A percentile compares a stretch with the other conserved stretches of the same genome.
These are phyloP conservation scores for Probaryconus sp. DNA, from an alignment of 1,140 invertebrate species.

Conservation along the genomic window DNA sequence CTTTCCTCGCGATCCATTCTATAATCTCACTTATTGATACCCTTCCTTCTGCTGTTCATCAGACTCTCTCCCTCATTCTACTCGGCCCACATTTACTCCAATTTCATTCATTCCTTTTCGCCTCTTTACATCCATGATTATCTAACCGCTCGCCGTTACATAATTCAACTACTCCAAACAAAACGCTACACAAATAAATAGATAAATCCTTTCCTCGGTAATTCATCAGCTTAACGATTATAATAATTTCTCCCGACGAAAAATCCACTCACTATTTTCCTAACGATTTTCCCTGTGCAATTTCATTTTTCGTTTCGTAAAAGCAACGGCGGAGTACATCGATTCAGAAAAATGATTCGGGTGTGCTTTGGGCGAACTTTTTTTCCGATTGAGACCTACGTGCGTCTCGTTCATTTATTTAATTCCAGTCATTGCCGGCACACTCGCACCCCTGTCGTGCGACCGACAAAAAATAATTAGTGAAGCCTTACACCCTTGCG, in stretches of 20 bases:
- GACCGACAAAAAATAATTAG: conserved; percentile 78
- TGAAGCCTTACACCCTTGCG: conserved; percentile 74
- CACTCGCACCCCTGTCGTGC: conserved; percentile 74
- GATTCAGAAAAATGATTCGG: no score
- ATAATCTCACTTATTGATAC: conserved; percentile 23
- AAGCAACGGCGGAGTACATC: no score
- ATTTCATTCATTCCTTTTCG: conserved; percentile 9
- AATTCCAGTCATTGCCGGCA: conserved; percentile 74
- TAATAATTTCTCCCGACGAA: no score
- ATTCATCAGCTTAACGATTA: no score
- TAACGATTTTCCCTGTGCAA: no score
- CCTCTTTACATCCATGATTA: not conserved
- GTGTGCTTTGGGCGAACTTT: no score
- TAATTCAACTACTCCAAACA: no score
- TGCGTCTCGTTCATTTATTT: conserved; percentile 77
- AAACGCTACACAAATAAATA: no score
- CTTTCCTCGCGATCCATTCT: conserved; percentile 13
- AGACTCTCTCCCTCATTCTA: not conserved
- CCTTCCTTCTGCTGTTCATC: not conserved
- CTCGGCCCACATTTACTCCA: conserved; percentile 1
- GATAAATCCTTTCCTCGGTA: no score
- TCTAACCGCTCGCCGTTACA: conserved; percentile 5
- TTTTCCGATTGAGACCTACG: no score
- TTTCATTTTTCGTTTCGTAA: no score
- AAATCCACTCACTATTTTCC: no score